Evolutionary conservation across 1,140 invertebrate genomes (phyloP).

Genomic region (Globodera rostochiensis): DNA sequence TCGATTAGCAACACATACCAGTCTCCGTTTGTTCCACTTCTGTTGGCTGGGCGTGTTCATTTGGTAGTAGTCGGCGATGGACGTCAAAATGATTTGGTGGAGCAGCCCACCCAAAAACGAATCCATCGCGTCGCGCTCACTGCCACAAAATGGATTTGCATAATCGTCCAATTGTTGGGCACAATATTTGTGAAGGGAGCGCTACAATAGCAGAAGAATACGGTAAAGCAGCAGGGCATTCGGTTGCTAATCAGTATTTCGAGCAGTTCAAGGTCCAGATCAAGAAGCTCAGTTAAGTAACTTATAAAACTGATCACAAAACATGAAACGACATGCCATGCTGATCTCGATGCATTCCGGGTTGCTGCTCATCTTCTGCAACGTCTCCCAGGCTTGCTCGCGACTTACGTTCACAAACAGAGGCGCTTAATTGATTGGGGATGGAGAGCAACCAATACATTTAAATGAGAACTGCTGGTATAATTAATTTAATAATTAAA

Average conservation of each 20-base stretch:
- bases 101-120: slow-evolving; percentile 62
- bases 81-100: slow-evolving; percentile 60
- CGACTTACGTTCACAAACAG: slow-evolving; percentile 61
- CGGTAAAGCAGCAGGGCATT: neutral
- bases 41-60: slow-evolving; percentile 56
- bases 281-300: too few relatives aligned
- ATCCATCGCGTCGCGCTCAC: slow-evolving; percentile 59
- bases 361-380: slow-evolving; percentile 70
- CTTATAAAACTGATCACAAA: neutral
- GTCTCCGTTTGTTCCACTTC: slow-evolving; percentile 41
- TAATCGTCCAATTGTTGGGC: slow-evolving; percentile 59
- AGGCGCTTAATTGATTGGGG: slow-evolving; percentile 27
- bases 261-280: too few relatives aligned
- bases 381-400: slow-evolving; percentile 64
- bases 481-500: slow-evolving; percentile 13
- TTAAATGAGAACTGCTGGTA: neutral
- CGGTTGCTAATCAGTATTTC: too few relatives aligned
- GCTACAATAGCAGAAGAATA: slow-evolving; percentile 66
- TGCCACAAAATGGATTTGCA: slow-evolving; percentile 13
- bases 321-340: slow-evolving; percentile 67
- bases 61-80: slow-evolving; percentile 58
- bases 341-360: slow-evolving; percentile 72
- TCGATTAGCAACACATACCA: slow-evolving; percentile 34
- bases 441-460: too few relatives aligned
- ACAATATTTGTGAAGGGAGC: slow-evolving; percentile 54